Percentiles rank a stretch among this genome's conserved stretches.
Evolutionary conservation across 2,888 invertebrate species (phyloP).

Genomic region (Drosophila mayaguana): DNA sequence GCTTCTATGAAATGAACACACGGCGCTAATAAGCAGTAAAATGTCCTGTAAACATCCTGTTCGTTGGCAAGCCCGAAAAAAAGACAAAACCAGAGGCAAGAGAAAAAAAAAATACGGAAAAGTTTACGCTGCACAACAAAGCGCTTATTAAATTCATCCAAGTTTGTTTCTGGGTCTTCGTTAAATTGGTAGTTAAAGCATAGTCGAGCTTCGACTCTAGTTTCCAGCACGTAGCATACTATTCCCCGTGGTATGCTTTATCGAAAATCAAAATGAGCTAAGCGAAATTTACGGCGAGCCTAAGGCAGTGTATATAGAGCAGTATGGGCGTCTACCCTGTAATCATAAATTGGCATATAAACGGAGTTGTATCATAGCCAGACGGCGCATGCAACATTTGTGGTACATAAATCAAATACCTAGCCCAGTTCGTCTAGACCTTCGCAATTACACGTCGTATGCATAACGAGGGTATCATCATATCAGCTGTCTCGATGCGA

Average conservation of each 20-base stretch:
- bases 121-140: slow-evolving; percentile 11
- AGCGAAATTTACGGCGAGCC: slow-evolving; percentile 3
- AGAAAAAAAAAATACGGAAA: neutral
- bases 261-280: slow-evolving; percentile 26
- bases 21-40: slow-evolving; percentile 11
- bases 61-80: slow-evolving; percentile 4
- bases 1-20: slow-evolving; percentile 4
- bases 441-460: neutral
- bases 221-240: slow-evolving; percentile 1
- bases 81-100: neutral
- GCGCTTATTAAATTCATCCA: slow-evolving; percentile 9
- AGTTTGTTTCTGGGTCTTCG: slow-evolving; percentile 4
- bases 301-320: neutral
- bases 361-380: neutral
- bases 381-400: neutral
- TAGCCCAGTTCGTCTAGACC: neutral
- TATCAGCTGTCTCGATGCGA: neutral
- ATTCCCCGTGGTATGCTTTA: slow-evolving; percentile 25
- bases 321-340: slow-evolving; percentile 23
- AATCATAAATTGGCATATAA: neutral
- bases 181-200: slow-evolving; percentile 13
- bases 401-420: neutral
- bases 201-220: neutral
- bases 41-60: slow-evolving; percentile 13
- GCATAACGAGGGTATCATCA: slow-evolving; percentile 10